Conservation (phyloP, 1,140 invertebrate species). For the Drosophila busckii region DNA sequence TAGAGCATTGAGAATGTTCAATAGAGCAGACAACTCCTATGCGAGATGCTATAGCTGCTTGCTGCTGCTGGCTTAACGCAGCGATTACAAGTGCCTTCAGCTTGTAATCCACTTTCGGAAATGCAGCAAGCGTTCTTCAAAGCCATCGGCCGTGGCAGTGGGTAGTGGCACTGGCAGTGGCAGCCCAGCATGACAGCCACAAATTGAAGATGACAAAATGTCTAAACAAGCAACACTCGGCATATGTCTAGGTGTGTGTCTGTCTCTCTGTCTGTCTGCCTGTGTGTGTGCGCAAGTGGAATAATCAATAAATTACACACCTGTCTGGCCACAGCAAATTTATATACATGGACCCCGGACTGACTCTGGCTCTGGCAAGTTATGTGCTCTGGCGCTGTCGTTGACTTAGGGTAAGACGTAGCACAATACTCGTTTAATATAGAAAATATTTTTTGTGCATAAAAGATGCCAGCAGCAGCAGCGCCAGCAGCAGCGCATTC, state of each 20-base stretch:
- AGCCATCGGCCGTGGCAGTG: constrained; percentile 1
- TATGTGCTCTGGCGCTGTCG: constrained; percentile 54
- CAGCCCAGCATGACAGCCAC: constrained; percentile 61
- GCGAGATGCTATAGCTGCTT: not conserved
- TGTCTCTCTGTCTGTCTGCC: constrained; percentile 5
- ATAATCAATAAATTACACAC: constrained; percentile 78
- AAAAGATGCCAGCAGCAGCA: constrained; percentile 67
- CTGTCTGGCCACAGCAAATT: constrained; percentile 69
- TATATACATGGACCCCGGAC: constrained; percentile 22
- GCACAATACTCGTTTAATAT: constrained; percentile 17
- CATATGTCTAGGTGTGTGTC: constrained; percentile 25
- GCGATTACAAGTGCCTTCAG: constrained; percentile 75
- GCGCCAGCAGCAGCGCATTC: constrained; percentile 69
- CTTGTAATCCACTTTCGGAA: constrained; percentile 76
- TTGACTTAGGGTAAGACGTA: constrained; percentile 5
- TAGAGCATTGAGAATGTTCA: constrained; percentile 49
- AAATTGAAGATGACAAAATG: constrained; percentile 78
- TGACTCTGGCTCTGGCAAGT: not conserved
- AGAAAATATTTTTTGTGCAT: constrained; percentile 73
- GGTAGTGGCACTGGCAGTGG: not conserved
- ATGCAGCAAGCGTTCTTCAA: constrained; percentile 46
- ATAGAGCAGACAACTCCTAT: constrained; percentile 29
- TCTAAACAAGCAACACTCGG: constrained; percentile 57
- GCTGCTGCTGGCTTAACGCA: constrained; percentile 60
- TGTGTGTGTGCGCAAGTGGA: constrained; percentile 39